Conservation (phyloP, 2,888 invertebrate genomes). For the Aleiodes testaceus region DNA sequence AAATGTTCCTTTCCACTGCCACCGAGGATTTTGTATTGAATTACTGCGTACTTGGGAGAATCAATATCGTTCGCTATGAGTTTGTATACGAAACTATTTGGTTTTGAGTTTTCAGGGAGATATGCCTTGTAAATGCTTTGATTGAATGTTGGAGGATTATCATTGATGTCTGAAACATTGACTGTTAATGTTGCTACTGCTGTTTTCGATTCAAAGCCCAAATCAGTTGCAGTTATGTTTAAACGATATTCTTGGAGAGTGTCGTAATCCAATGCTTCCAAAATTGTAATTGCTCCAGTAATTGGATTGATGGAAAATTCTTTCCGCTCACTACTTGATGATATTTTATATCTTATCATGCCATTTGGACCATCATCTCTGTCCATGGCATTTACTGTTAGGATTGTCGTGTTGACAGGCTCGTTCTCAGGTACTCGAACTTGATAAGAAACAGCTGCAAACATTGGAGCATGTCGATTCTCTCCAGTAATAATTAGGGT, state of each 20-base stretch:
- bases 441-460: constrained; percentile 88
- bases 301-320: constrained; percentile 86
- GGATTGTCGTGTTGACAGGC: constrained; percentile 87
- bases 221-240: constrained; percentile 90
- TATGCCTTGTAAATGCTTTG: constrained; percentile 84
- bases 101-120: constrained; percentile 87
- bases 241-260: constrained; percentile 87
- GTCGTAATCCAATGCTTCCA: constrained; percentile 90
- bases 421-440: constrained; percentile 95
- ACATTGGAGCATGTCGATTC: constrained; percentile 86
- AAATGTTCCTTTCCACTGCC: constrained; percentile 85
- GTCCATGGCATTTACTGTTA: constrained; percentile 89
- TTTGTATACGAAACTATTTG: constrained; percentile 81
- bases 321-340: constrained; percentile 86
- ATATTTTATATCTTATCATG: constrained; percentile 87
- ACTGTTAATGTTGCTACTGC: constrained; percentile 88
- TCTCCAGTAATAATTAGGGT: constrained; percentile 88
- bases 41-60: constrained; percentile 89
- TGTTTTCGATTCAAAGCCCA: constrained; percentile 85
- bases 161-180: constrained; percentile 92
- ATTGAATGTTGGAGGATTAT: constrained; percentile 92
- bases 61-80: constrained; percentile 89
- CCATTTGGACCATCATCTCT: constrained; percentile 93
- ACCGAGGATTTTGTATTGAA: constrained; percentile 87
- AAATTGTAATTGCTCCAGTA: constrained; percentile 86